phyloP scores from a whole-genome alignment of 2,888 invertebrate genomes.

The Julus scanicus region DNA sequence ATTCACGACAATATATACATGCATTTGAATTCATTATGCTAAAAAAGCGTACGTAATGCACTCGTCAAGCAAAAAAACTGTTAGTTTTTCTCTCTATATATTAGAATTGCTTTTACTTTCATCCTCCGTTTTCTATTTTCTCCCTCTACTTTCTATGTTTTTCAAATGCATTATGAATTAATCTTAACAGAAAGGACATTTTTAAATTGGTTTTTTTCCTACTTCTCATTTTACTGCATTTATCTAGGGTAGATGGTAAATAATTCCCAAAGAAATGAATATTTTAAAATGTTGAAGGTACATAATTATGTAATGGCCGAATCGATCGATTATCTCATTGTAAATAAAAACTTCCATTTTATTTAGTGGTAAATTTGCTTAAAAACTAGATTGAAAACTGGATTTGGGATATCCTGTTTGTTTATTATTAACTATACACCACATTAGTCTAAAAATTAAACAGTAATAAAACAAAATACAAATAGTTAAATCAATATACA shows the following conservation, averaged over 20 bases:
- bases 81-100: slow-evolving; percentile 2
- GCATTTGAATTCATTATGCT: slow-evolving; percentile 19
- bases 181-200: slow-evolving; percentile 33
- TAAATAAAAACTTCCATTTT: too few species aligned
- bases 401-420: too few species aligned
- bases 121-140: neutral
- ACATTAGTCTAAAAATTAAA: too few species aligned
- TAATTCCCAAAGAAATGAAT: neutral
- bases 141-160: neutral
- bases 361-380: too few species aligned
- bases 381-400: too few species aligned
- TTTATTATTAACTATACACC: too few species aligned
- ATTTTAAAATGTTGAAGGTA: neutral
- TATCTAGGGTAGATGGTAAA: neutral
- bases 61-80: neutral
- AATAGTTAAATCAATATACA: too few species aligned
- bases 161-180: slow-evolving; percentile 20
- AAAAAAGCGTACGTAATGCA: neutral
- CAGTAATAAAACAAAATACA: too few species aligned
- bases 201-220: neutral
- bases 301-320: too few species aligned
- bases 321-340: too few species aligned
- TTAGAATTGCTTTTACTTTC: slow-evolving; percentile 3
- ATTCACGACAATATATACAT: slow-evolving; percentile 4
- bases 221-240: neutral